Conservation (phyloP, 2,113 vertebrate species). For the Ammospiza caudacuta region DNA sequence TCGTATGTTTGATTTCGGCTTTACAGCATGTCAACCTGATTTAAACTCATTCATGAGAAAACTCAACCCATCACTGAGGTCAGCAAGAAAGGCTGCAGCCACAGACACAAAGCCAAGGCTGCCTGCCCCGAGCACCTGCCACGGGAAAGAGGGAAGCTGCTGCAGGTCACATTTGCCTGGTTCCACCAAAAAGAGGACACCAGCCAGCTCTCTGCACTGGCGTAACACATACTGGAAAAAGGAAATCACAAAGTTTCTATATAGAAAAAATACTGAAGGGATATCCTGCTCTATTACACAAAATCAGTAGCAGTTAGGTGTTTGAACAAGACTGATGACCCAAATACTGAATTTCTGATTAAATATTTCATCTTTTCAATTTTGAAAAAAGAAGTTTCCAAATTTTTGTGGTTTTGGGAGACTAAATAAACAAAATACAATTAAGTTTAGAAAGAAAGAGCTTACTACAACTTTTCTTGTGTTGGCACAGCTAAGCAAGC, state of each 20-base stretch:
- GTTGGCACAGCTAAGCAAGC: not conserved
- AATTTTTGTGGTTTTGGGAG: not conserved
- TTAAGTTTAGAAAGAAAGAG: not conserved
- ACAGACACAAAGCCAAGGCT: not conserved
- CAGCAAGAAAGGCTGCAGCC: not conserved
- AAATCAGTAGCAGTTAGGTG: not conserved
- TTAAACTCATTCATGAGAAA: not conserved
- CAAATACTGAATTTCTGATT: not conserved
- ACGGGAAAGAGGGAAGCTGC: not conserved
- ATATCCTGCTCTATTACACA: not conserved
- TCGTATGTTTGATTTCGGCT: not conserved
- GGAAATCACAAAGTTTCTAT: not conserved
- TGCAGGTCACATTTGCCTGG: not conserved
- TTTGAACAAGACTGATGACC: not conserved
- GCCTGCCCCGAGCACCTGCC: not conserved
- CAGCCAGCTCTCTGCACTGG: not conserved
- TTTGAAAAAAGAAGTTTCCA: not conserved
- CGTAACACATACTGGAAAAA: not conserved
- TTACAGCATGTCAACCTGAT: not conserved
- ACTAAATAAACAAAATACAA: not conserved
- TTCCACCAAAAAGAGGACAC: not conserved
- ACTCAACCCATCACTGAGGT: not conserved
- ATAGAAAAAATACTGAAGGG: not conserved
- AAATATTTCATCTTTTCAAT: not conserved
- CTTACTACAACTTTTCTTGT: not conserved